Evolutionary conservation across 1,140 invertebrate genomes (phyloP).

Genomic region (Pseudoatta argentina): DNA sequence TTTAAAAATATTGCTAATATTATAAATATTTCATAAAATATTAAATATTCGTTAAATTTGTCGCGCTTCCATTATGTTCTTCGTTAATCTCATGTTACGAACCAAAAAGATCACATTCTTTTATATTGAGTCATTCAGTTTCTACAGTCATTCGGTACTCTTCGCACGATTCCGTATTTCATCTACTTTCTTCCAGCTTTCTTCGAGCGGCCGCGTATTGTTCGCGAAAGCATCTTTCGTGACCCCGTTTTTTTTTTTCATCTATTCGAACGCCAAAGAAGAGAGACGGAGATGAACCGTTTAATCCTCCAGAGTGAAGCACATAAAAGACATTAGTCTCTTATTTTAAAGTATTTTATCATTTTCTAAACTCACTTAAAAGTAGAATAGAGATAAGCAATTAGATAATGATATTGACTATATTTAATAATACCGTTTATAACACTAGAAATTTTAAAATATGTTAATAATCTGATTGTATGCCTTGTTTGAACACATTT

Average conservation of each 20-base stretch:
- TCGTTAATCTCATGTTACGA: conserved; percentile 33
- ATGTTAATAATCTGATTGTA: not conserved
- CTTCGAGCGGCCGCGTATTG: conserved; percentile 45
- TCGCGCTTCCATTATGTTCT: conserved; percentile 15
- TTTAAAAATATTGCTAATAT: not conserved
- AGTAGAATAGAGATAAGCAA: not conserved
- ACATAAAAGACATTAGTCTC: conserved; percentile 18
- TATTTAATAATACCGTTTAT: not conserved
- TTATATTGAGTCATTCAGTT: conserved; percentile 41
- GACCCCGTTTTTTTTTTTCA: conserved; percentile 49
- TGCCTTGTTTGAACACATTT: not conserved
- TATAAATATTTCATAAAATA: not conserved
- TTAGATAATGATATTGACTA: not conserved
- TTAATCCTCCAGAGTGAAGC: conserved; percentile 26
- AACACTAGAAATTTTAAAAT: not conserved
- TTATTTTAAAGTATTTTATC: conserved; percentile 8
- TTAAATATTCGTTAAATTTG: not conserved
- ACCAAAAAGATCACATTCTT: conserved; percentile 19
- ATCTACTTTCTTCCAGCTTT: conserved; percentile 43
- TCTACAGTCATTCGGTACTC: conserved; percentile 31
- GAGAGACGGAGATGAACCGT: conserved; percentile 36
- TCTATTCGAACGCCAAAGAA: conserved; percentile 30
- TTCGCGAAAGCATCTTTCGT: conserved; percentile 55
- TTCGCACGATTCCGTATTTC: conserved; percentile 49
- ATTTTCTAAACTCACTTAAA: not conserved